Evolutionary conservation across 2,113 vertebrate genomes (phyloP), one percentile per base, ranked within the genome.

Genomic region (Corythoichthys haematopterus): DNA sequence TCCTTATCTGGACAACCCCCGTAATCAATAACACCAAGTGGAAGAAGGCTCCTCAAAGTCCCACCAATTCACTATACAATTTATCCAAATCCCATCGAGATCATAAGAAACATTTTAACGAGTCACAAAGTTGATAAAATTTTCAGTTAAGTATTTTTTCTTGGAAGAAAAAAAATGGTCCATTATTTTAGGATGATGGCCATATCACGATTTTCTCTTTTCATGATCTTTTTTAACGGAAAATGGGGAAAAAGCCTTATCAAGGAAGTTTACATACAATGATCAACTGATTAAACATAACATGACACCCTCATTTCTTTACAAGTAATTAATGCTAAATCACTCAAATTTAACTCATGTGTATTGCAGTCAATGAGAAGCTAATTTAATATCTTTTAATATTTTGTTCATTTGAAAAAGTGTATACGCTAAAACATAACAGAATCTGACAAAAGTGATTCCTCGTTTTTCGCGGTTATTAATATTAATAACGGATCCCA

Each of bases 1-100:
- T 78, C 75, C 67, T 85, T 87, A 87, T 87, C 84, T 78, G 55
- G 6, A 50, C 28, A 58, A 71, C 46, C 12, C 46, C 28, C 36
- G 68, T 37, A 76, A 83, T 85, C 82, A 78, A 64, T 80, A 71
- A 75, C 82, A 83, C 57, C 37, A 36, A 60, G 64, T 73, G 5
- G 72, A 68, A 82, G 79, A 75, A 69, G 82, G 82, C 88, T 79
- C 84, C 81, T 74, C 33, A 65, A 67, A 55, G 85, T 86, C 84
- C 68, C 62, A 65, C 15, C 40, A 63, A 70, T 76, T 76, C 73
- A 64, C 56, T 51, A 20, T 14, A 33, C 28, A 64, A 35, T 57
- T 68, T 11, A 70, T 66, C 59, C 55, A 75, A 86, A 82, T 84
- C 74, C 79, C 57, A 69, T 82, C 77, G 35, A 69, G 28, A 12